Evolutionary conservation across 2,113 vertebrate species (phyloP).

Genomic region (Notarius quadriscutis): DNA sequence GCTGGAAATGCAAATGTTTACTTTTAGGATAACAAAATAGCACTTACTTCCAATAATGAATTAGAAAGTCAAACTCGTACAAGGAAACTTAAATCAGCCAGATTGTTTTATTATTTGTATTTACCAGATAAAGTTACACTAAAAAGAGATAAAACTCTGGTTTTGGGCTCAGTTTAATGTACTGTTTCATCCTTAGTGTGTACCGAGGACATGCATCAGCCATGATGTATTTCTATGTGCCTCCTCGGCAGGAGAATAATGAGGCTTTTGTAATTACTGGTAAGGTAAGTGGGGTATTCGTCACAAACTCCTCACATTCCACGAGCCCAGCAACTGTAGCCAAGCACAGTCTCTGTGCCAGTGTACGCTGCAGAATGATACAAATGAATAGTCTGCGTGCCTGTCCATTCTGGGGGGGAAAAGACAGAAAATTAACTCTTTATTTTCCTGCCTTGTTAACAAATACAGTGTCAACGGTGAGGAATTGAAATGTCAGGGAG

Average conservation of each 20-base stretch:
- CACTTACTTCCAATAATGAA: background rate
- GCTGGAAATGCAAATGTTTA: background rate
- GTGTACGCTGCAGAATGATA: slow-evolving; percentile 25
- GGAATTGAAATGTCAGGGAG: slow-evolving; percentile 3
- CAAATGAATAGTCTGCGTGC: slow-evolving; percentile 38
- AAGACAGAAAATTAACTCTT: slow-evolving; percentile 27
- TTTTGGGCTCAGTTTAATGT: slow-evolving; percentile 40
- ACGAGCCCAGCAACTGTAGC: slow-evolving; percentile 43
- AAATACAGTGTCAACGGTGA: slow-evolving; percentile 32
- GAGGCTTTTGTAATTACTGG: slow-evolving; percentile 51
- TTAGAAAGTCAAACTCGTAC: background rate
- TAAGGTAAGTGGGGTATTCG: slow-evolving; percentile 57
- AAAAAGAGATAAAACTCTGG: background rate
- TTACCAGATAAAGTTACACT: background rate
- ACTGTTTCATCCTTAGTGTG: background rate
- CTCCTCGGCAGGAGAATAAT: slow-evolving; percentile 42
- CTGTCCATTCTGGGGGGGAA: background rate
- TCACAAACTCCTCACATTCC: slow-evolving; percentile 56
- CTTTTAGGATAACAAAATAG: background rate
- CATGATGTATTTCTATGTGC: slow-evolving; percentile 26
- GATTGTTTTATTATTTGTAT: background rate
- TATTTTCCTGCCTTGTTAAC: slow-evolving; percentile 36
- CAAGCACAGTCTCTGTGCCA: slow-evolving; percentile 38
- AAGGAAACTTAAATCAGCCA: background rate
- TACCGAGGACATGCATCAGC: slow-evolving; percentile 10